These are phyloP conservation scores for Sparidentex hasta DNA, from an alignment of 2,797 vertebrate species.

Conservation along the genomic window DNA sequence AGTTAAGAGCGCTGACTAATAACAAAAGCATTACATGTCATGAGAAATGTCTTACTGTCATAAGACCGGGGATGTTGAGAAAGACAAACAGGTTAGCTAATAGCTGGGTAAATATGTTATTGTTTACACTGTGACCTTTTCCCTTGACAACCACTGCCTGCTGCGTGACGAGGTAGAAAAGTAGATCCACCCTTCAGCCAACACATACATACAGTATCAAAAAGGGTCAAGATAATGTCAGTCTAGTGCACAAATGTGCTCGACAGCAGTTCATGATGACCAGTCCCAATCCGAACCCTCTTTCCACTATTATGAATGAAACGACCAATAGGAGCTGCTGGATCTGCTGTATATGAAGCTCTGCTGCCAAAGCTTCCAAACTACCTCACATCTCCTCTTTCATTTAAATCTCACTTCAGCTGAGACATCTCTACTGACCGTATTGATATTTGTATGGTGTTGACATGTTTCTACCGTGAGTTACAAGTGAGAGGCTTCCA, in stretches of 20 bases:
- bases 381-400: too few species aligned
- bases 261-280: neutral
- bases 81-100: slow-evolving; percentile 39
- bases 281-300: too few species aligned
- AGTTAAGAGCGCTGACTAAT: neutral
- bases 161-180: neutral
- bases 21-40: neutral
- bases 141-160: neutral
- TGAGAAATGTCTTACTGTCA: slow-evolving; percentile 15
- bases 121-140: slow-evolving; percentile 32
- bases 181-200: neutral
- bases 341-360: too few species aligned
- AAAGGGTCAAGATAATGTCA: neutral
- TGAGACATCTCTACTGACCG: too few species aligned
- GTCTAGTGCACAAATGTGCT: neutral
- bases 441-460: too few species aligned
- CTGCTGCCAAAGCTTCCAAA: too few species aligned
- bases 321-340: too few species aligned
- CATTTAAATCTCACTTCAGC: too few species aligned
- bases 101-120: slow-evolving; percentile 17
- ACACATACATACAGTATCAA: neutral
- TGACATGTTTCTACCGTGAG: too few species aligned
- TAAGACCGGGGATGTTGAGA: slow-evolving; percentile 43
- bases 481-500: too few species aligned
- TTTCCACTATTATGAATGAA: too few species aligned